Base-by-base conservation (phyloP, 2,113 vertebrate genomes). In the Pluvialis apricaria region DNA sequence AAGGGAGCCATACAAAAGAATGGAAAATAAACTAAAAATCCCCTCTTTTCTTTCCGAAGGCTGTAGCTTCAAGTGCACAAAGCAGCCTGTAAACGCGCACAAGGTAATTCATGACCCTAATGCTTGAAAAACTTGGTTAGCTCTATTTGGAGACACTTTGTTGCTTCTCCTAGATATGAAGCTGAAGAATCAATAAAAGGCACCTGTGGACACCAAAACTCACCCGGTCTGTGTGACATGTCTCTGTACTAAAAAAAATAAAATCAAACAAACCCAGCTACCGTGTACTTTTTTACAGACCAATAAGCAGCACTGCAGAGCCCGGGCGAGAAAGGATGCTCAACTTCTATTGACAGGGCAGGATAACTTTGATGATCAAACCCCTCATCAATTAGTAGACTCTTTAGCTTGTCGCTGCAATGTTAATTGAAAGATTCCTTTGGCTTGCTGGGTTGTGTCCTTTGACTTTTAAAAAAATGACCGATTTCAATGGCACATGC, bases 121-220 rank as follows among this genome's bases (percentile, higher is more conserved):
- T 34, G 82, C 82, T 82, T 95, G 93, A 83, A 86, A 94, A 97
- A 82, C 84, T 24, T 26, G 34, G 65, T 83, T 49, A 65, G 79
- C 71, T 96, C 86, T 84, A 91, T 94, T 85, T 91, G 96, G 92
- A 96, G 96, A 96, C 47, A 69, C n/a, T 65, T 87, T 82, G 69
- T 66, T 47, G 60, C 89, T 91, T 96, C 85, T 94, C 85, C 93
- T 87, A 77, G 15, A 66, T 55, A 94, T 8, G 68, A 97, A 97
- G 95, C 95, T 90, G 81, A 96, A 96, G 92, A 88, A 92, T 93
- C 60, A 93, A 90, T 94, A 97, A 96, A 98, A 98, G 97, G 97
- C 98, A 98, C 98, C 97, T 90, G 92, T 91, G 95, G 96, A 98
- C 96, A 97, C 96, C 94, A 94, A 90, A 95, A 96, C 86, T 92